A percentile compares a stretch with the other conserved stretches of the same genome.
Conservation (phyloP, 2,888 invertebrate species). For the Orthosia gracilis region DNA sequence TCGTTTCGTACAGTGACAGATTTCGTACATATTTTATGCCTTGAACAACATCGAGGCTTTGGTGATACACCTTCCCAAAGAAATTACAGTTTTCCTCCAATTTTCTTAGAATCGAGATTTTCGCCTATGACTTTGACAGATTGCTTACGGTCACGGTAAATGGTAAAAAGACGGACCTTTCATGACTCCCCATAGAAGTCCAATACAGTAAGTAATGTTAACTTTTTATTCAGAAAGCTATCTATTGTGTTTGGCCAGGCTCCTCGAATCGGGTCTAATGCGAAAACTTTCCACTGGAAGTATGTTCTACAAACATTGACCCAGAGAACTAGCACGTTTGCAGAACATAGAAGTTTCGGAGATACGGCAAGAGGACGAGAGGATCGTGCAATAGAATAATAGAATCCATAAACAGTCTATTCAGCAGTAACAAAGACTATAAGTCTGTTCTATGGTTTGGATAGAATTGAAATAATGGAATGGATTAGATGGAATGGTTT, state of each 20-base stretch:
- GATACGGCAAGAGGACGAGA: neutral
- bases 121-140: constrained; percentile 10
- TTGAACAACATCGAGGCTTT: neutral
- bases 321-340: constrained; percentile 11
- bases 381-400: no score
- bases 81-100: neutral
- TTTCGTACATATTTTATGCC: constrained; percentile 1
- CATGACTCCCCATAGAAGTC: constrained; percentile 4
- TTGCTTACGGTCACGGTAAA: neutral
- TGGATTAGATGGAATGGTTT: no score
- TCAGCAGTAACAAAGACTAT: neutral
- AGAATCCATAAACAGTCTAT: neutral
- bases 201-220: neutral
- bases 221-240: constrained; percentile 4
- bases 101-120: neutral
- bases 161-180: no score
- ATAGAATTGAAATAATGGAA: no score
- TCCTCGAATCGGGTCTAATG: constrained; percentile 41
- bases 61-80: neutral
- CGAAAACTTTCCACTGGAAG: constrained; percentile 48
- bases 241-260: constrained; percentile 31
- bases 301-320: constrained; percentile 44
- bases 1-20: constrained; percentile 27
- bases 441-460: no score
- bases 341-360: neutral